Conservation (phyloP, 1,140 invertebrate genomes). For the Scaptomyza graminum region DNA sequence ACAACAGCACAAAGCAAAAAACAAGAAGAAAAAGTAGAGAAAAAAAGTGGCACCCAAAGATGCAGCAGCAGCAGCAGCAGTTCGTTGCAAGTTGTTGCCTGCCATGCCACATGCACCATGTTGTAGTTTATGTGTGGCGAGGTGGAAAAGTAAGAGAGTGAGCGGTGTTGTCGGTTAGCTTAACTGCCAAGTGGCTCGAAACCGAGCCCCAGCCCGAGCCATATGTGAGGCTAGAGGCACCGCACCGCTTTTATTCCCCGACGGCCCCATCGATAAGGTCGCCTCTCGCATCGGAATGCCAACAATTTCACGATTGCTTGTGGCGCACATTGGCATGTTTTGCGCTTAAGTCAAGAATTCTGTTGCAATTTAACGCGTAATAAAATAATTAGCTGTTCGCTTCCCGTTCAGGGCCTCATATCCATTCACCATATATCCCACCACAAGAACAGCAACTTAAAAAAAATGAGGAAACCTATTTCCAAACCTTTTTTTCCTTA, state of each 20-base stretch:
- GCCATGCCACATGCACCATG: slow-evolving; percentile 13
- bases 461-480: not conserved
- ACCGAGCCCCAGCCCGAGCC: not conserved
- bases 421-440: slow-evolving; percentile 5
- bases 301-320: slow-evolving; percentile 80
- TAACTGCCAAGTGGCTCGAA: slow-evolving; percentile 25
- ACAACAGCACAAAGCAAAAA: slow-evolving; percentile 42
- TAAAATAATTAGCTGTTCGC: slow-evolving; percentile 74
- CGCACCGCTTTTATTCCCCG: slow-evolving; percentile 2
- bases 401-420: slow-evolving; percentile 26
- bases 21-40: slow-evolving; percentile 24
- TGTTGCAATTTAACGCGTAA: slow-evolving; percentile 81
- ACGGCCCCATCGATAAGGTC: slow-evolving; percentile 67
- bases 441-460: not conserved
- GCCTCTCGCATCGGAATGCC: slow-evolving; percentile 60
- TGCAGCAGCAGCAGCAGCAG: slow-evolving; percentile 49
- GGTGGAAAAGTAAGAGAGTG: not conserved
- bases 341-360: slow-evolving; percentile 71
- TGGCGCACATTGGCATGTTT: slow-evolving; percentile 78
- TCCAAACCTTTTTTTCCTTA: not conserved
- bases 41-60: slow-evolving; percentile 74
- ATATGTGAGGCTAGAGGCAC: slow-evolving; percentile 21
- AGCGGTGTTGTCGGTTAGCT: slow-evolving; percentile 29
- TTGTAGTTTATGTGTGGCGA: slow-evolving; percentile 21
- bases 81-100: slow-evolving; percentile 40